These are phyloP conservation scores for Busseola fusca DNA, from an alignment of 2,888 invertebrate species.

Conservation along the genomic window DNA sequence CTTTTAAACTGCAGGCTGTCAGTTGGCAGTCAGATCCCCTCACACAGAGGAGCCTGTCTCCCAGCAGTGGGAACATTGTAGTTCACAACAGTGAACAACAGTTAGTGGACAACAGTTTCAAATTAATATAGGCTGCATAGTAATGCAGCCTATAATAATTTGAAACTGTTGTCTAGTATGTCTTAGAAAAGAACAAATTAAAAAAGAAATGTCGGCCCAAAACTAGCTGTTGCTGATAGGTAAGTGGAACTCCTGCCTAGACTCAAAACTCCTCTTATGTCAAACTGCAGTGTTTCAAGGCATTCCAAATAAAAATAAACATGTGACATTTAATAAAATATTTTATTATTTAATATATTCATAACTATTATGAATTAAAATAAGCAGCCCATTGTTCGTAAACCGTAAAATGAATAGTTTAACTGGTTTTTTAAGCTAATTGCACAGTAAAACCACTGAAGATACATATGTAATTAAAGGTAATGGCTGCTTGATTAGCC, in stretches of 20 bases:
- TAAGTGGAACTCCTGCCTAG: background rate
- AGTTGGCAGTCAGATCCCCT: background rate
- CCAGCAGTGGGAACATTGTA: too few species aligned
- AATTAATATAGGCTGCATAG: too few species aligned
- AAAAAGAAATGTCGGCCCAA: background rate
- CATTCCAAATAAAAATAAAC: background rate
- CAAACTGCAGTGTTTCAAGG: background rate
- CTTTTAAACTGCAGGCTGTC: background rate
- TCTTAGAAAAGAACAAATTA: too few species aligned
- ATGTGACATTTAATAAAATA: conserved; percentile 23
- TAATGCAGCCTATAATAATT: too few species aligned
- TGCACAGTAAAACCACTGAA: conserved; percentile 32
- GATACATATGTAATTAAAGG: conserved; percentile 20
- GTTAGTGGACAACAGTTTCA: too few species aligned
- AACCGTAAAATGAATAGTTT: conserved; percentile 24
- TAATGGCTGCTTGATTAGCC: conserved; percentile 20
- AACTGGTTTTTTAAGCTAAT: conserved; percentile 30
- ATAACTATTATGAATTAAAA: conserved; percentile 1
- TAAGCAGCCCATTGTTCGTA: conserved; percentile 19
- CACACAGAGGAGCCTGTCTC: too few species aligned
- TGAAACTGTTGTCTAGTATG: too few species aligned
- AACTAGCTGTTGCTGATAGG: background rate
- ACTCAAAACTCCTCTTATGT: background rate
- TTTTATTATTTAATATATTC: too few species aligned
- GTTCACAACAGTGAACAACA: too few species aligned